phyloP scores from a whole-genome alignment of 2,113 vertebrate genomes.

The Clarias gariepinus region DNA sequence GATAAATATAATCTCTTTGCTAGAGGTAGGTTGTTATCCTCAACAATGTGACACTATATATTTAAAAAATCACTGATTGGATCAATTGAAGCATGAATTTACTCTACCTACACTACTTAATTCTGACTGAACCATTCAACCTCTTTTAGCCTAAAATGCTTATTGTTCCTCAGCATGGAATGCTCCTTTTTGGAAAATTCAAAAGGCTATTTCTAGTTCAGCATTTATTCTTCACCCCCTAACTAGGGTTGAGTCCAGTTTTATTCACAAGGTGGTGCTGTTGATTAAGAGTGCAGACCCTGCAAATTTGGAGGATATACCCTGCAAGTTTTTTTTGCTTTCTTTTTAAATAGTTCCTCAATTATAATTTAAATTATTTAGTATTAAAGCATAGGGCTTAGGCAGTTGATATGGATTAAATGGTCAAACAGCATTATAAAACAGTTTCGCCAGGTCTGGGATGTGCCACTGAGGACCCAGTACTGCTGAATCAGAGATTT shows the following conservation, averaged over 20 bases:
- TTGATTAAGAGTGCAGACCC: constrained; percentile 5
- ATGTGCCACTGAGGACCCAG: neutral
- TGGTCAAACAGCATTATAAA: neutral
- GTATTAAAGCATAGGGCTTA: neutral
- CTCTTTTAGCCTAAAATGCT: too few species aligned
- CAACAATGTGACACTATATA: neutral
- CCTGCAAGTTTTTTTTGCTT: constrained; percentile 8
- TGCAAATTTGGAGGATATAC: neutral
- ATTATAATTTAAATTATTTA: neutral
- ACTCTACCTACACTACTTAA: neutral
- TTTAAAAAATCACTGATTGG: too few species aligned
- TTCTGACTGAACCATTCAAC: neutral
- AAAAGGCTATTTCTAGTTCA: neutral
- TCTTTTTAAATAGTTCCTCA: neutral
- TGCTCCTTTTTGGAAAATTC: neutral
- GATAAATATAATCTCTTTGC: neutral
- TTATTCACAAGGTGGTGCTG: constrained; percentile 28
- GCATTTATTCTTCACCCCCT: neutral
- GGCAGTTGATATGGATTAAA: neutral
- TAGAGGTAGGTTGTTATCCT: neutral
- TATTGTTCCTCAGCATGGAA: neutral
- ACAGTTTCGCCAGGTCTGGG: neutral
- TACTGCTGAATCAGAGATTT: constrained; percentile 30
- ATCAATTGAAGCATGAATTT: too few species aligned
- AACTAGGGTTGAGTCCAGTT: neutral